Base-by-base conservation (phyloP, 2,888 invertebrate species). In the Anoplius nigerrimus region DNA sequence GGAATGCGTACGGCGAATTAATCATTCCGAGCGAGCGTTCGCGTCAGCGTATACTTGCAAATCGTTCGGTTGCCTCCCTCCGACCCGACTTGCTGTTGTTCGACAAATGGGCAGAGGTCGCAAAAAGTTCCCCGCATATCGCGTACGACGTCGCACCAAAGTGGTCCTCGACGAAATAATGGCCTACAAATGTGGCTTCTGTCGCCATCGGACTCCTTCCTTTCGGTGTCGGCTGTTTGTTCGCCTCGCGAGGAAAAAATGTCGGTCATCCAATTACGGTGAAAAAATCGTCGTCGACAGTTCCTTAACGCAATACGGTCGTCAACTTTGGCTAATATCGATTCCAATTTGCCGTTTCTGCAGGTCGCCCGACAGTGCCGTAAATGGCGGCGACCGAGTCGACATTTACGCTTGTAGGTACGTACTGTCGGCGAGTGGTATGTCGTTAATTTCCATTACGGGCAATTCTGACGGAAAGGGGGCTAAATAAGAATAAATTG, bases 381-480 rank as follows among this genome's bases (percentile, higher is more conserved):
- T 34, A 55, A 55, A 6, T 27, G n/a, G 55, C 16, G 27, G 27
- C 2, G 11, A 34, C 34, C 22, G 34, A 34, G 27, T n/a, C 16
- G 55, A 20, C 27, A 34, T 18, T 55, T 27, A 54, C 54, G 54
- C 18, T 54, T 13, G 55, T 8, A 27, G 27, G n/a, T n/a, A n/a
- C n/a, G n/a, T n/a, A n/a, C n/a, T 55, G 55, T 55, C 55, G 20
- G 34, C 11, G 34, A 21, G 56, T 3, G 18, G 56, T 43, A 20
- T 18, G 48, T 57, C 56, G 56, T 57, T 57, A 57, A 57, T 57
- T 57, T 57, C 56, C 56, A 57, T 57, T 57, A 57, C 64, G 45
- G 59, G 59, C 54, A 63, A 71, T 68, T 62, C 64, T 65, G 58
- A 65, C 62, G 65, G 57, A 54, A 56, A 65, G 48, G 45, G 54